Evolutionary conservation across 35 echinoderm and acorn worm genomes (phyloP), one percentile per base, ranked within the genome.

Genomic region (Acanthaster planci): DNA sequence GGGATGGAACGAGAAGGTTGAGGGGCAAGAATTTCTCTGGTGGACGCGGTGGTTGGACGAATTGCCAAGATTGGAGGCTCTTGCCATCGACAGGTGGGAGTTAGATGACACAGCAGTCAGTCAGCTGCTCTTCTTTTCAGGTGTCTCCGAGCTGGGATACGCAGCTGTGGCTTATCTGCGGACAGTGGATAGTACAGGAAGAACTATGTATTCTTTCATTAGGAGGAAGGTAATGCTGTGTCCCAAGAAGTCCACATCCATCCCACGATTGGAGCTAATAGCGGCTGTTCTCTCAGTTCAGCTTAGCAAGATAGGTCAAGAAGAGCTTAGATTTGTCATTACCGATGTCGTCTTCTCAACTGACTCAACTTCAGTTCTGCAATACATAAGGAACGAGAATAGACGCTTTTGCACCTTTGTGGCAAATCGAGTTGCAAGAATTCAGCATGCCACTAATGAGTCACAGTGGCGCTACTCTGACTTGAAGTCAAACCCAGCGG

Each of bases 391-490:
- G 17, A 86, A 94, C 76, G 84, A 40, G 19, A 37, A 40, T 9
- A 83, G 31, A 39, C 60, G 86, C 19, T 93, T 75, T 64, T 44
- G 84, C 17, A 93, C 81, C 17, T 89, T 94, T 51, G 53, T 94
- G 21, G 82, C 87, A n/a, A 88, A 89, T 35, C 39, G 79, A 23
- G 67, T 89, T 22, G 52, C 67, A 27, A 79, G 31, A 21, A 93
- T 93, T 21, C 57, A 55, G 21, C 16, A 83, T 7, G 64, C 67
- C 0, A 32, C 23, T 21, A 40, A 58, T 4, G 52, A 52, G 1
- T 52, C 34, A 18, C 86, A 93, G 38, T 93, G 91, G 91, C 37
- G 86, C 16, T 82, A 95, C 60, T 78, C 90, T 17, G 87, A 82
- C 15, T 80, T 84, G 1, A 18, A 60, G 14, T 53, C 19, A 2